Evolutionary conservation across 2,888 invertebrate species (phyloP).

Genomic region (Apoderus coryli): DNA sequence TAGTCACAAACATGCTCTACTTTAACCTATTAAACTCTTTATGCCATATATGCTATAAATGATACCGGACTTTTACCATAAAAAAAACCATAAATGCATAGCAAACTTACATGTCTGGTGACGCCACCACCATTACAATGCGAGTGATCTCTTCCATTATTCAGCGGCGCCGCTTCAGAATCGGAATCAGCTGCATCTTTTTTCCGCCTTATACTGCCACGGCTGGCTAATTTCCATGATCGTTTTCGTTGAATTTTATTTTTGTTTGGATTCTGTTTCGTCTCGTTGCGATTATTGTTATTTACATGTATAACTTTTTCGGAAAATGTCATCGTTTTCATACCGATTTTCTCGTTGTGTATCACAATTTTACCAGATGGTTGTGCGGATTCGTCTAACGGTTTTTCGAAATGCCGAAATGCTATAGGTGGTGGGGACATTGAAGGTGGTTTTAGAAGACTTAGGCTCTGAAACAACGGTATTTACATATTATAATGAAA

Average conservation of each 20-base stretch:
- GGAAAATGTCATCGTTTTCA: constrained; percentile 31
- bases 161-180: constrained; percentile 46
- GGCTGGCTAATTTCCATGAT: constrained; percentile 55
- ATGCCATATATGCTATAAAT: too few species aligned
- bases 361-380: constrained; percentile 28
- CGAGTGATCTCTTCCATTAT: constrained; percentile 60
- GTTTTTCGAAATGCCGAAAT: constrained; percentile 29
- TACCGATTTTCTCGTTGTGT: constrained; percentile 31
- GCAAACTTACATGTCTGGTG: constrained; percentile 32
- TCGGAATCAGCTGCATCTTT: constrained; percentile 43
- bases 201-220: constrained; percentile 58
- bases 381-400: constrained; percentile 21
- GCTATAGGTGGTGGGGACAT: constrained; percentile 30
- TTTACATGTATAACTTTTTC: constrained; percentile 26
- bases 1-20: too few species aligned
- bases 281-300: constrained; percentile 17
- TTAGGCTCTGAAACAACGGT: constrained; percentile 33
- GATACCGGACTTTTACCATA: too few species aligned
- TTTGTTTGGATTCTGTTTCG: constrained; percentile 22
- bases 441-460: constrained; percentile 49
- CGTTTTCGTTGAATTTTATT: constrained; percentile 51
- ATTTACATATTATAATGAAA: too few species aligned
- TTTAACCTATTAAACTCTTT: too few species aligned
- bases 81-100: too few species aligned
- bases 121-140: constrained; percentile 49